Evolutionary conservation across 92 coral and sea anemone species (phyloP), one percentile per base, ranked within the genome.

Genomic region (Hydrozoanthus gracilis): DNA sequence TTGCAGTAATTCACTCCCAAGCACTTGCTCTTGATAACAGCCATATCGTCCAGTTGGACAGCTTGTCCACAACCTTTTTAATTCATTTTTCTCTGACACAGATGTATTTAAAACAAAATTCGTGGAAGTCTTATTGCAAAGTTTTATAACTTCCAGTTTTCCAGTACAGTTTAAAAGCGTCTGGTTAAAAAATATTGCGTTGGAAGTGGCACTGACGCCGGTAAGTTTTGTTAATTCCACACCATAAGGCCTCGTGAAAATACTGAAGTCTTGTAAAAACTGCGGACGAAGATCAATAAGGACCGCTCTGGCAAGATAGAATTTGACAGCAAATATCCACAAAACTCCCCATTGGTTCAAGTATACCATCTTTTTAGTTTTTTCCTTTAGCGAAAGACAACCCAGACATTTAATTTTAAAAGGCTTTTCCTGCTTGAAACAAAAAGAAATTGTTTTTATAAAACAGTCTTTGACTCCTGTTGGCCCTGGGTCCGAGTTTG

Each of bases 1-100:
- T 84, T 47, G 75, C 58, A 89, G 76, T 27, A 3, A 8, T 14
- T 35, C 45, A 67, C 65, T 68, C 14, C 60, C 55, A 18, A 46
- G 64, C 79, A 90, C 73, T 4, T 62, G 77, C 3, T 86, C 66
- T 56, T 58, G 50, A n/a, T 86, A 51, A 67, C 92, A 90, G 5
- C 60, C 48, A 66, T 79, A 90, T 20, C 90, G 87, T 20, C 88
- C 87, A 51, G 48, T 46, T 12, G 90, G 62, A 44, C 90, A 90
- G 12, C 12, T 89, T 39, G 27, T 39, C 10, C 45, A 51, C 87
- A 86, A 15, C 3, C 15, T 20, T 16, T 71, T 51, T 13, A 86
- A 73, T 46, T 51, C 44, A 15, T 70, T 45, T 20, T 64, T 54
- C 45, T 83, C 86, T 0, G 2, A 4, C 14, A 35, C 16, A 10